phyloP scores from a whole-genome alignment of 2,113 vertebrate species.

The Zosterops pallidus region DNA sequence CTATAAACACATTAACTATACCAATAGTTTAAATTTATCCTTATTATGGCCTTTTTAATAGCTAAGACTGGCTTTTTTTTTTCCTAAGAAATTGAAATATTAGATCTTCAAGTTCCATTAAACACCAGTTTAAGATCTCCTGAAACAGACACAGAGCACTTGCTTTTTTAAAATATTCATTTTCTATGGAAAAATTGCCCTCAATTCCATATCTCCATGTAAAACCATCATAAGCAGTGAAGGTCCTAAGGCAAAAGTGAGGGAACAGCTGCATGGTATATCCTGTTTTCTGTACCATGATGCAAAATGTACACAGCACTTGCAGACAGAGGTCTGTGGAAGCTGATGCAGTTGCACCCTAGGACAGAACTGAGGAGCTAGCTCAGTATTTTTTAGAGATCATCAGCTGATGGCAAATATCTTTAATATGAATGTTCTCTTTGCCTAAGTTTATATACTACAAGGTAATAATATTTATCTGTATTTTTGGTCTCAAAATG shows the following conservation, averaged over 20 bases:
- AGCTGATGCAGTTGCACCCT: not conserved
- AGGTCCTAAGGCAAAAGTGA: not conserved
- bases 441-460: not conserved
- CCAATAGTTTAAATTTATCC: not conserved
- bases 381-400: not conserved
- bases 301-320: fast-evolving
- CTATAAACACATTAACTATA: not conserved
- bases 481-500: not conserved
- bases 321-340: not conserved
- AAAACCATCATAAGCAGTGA: not conserved
- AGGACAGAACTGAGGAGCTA: fast-evolving
- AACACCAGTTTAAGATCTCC: not conserved
- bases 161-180: not conserved
- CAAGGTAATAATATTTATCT: not conserved
- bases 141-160: not conserved
- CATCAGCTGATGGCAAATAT: not conserved
- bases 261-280: not conserved
- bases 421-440: not conserved
- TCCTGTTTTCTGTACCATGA: not conserved
- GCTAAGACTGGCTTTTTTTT: not conserved
- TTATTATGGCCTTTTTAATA: not conserved
- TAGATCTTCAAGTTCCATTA: not conserved
- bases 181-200: not conserved
- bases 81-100: not conserved
- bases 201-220: not conserved